Evolutionary conservation across 2,888 invertebrate genomes (phyloP).

Genomic region (Conomelus anceps): DNA sequence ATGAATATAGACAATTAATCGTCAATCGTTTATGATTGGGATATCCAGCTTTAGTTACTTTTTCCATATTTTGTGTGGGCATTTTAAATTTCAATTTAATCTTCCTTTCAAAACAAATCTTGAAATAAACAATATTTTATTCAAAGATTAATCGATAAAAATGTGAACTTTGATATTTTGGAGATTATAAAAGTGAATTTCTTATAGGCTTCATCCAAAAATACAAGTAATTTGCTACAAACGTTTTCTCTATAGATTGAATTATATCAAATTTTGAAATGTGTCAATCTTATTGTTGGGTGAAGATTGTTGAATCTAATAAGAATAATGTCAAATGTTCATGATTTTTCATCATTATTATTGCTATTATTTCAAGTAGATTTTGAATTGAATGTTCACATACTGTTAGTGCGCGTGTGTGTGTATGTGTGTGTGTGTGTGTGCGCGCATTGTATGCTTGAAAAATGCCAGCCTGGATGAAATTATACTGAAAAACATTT

Average conservation of each 20-base stretch:
- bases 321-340: neutral
- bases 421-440: neutral
- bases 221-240: neutral
- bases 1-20: neutral
- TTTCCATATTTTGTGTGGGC: neutral
- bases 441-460: no score
- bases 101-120: neutral
- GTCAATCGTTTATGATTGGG: no score
- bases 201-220: neutral
- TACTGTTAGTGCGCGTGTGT: neutral
- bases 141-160: neutral
- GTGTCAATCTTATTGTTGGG: neutral
- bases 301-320: neutral
- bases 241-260: neutral
- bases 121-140: neutral
- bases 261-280: neutral
- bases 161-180: neutral
- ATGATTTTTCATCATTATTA: neutral
- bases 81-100: neutral
- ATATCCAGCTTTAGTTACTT: neutral
- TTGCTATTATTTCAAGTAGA: neutral
- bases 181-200: neutral
- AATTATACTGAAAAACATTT: neutral
- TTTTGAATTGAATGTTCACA: neutral
- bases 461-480: neutral